Evolutionary conservation across 2,888 invertebrate genomes (phyloP), one percentile per base, ranked within the genome.

Genomic region (Andrena trimmerana): DNA sequence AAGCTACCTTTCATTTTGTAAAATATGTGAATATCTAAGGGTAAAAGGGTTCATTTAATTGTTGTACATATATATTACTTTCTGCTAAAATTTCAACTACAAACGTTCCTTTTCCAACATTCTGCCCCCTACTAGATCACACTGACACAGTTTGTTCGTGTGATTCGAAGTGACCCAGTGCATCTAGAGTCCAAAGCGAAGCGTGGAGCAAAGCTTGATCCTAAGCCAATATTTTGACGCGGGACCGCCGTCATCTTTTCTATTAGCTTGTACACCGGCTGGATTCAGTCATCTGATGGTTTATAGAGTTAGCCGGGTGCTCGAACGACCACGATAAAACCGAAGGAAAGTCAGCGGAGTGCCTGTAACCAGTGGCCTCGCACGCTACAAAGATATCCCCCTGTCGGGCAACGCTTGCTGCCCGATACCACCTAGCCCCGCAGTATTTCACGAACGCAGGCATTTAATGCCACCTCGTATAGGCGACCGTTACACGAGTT

Each of bases 161-260:
- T 6, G 24, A 20, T 48, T 24, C 66, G n/a, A n/a, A 29, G 48
- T 16, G 27, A 66, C 50, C 65, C 31, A 27, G 20, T 67, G 20
- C 31, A 70, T 66, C 65, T 68, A 50, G 60, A 70, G 13, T 65
- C 60, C 10, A 31, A 65, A 74, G 62, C 33, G 50, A 48, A 42
- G 57, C 68, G 73, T 72, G 62, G 72, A 69, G n/a, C n/a, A n/a
- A n/a, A n/a, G n/a, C n/a, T 31, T 27, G 71, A 69, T 77, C 86
- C 86, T 85, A 83, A 83, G 81, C 79, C 79, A 86, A 86, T 86
- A 86, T 86, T 85, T 85, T 84, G 68, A 82, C 83, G 79, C 73
- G 73, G 75, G 69, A 57, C 75, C 67, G 70, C 60, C 69, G 75
- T 69, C 79, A 57, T 69, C 81, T 83, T 67, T 80, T 80, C 83